These are phyloP conservation scores for Campoletis sonorensis DNA, from an alignment of 1,140 invertebrate genomes.

Conservation along the genomic window DNA sequence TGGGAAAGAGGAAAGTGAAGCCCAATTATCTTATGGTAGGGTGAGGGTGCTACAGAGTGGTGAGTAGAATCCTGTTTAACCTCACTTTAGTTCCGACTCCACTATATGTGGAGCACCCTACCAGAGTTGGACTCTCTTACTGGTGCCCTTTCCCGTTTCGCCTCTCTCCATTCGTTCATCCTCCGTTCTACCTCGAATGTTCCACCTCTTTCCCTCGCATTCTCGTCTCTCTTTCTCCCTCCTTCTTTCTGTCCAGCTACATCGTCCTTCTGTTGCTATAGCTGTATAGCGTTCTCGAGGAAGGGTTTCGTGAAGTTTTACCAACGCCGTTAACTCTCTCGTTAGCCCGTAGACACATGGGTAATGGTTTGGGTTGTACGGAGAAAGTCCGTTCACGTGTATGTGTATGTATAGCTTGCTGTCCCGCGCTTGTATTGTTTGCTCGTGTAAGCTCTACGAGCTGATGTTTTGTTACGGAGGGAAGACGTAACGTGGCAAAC, in stretches of 20 bases:
- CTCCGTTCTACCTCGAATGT: conserved; percentile 35
- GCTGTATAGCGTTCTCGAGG: neutral
- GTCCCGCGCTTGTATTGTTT: neutral
- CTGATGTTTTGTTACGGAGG: conserved; percentile 38
- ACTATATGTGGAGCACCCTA: conserved; percentile 48
- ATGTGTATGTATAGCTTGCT: neutral
- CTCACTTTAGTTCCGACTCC: conserved; percentile 56
- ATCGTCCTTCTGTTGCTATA: neutral
- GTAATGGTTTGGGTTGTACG: conserved; percentile 11
- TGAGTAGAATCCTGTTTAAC: conserved; percentile 67
- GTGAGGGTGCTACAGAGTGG: conserved; percentile 50
- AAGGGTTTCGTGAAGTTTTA: conserved; percentile 34
- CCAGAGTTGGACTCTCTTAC: conserved; percentile 12
- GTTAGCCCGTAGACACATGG: conserved; percentile 12
- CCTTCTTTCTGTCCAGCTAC: neutral
- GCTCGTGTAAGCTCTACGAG: conserved; percentile 31
- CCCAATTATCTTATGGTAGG: conserved; percentile 65
- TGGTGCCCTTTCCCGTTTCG: conserved; percentile 37
- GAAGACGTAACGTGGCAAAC: conserved; percentile 6
- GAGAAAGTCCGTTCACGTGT: neutral
- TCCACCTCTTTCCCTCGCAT: conserved; percentile 41
- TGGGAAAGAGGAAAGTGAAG: conserved; percentile 56
- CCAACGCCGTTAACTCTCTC: conserved; percentile 7
- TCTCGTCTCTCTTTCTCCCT: neutral
- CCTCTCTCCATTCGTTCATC: conserved; percentile 40